Evolutionary conservation across 2,113 vertebrate species (phyloP), one percentile per base, ranked within the genome.

Genomic region (Esox niger): DNA sequence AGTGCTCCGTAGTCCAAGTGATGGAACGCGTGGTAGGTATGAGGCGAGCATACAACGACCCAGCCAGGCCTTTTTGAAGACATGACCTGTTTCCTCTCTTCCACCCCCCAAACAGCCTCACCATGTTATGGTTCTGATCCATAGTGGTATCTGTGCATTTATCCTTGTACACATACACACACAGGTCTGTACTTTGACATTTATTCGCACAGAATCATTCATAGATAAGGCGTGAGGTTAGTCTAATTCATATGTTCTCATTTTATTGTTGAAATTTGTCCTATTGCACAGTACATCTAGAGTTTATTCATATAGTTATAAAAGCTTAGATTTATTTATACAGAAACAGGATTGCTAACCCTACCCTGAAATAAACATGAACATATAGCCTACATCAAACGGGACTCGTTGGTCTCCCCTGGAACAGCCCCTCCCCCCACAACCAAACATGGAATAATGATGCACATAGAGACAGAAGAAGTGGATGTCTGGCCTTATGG

Each of bases 191-290:
- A n/a, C 38, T 32, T 49, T 52, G 54, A 70, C 26, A 17, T 21
- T 54, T 47, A 72, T 68, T 60, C 46, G 49, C 6, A 47, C 21
- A 10, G 6, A 30, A 32, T 8, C 2, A 9, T n/a, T 46, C 68
- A 77, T 29, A 69, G 52, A 83, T 64, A 10, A 71, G 20, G 59
- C 43, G 62, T 6, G 2, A 75, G 25, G 15, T 56, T 58, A 15
- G 61, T 56, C 67, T 77, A 27, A 33, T 69, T 71, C 52, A 76
- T 86, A 81, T 79, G 70, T 46, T 82, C 68, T 60, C n/a, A 71
- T 79, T 88, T 91, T 90, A 88, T 89, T 87, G 68, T 82, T 80
- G 58, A 79, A 79, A 83, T 79, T 25, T 67, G 35, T 46, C 13
- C 65, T 80, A 81, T 82, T 82, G 43, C 83, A 82, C 83, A 82